A percentile compares a stretch with the other conserved stretches of the same genome.
Conservation (phyloP, 2,888 invertebrate species). For the Hirtodrosophila alboralis region DNA sequence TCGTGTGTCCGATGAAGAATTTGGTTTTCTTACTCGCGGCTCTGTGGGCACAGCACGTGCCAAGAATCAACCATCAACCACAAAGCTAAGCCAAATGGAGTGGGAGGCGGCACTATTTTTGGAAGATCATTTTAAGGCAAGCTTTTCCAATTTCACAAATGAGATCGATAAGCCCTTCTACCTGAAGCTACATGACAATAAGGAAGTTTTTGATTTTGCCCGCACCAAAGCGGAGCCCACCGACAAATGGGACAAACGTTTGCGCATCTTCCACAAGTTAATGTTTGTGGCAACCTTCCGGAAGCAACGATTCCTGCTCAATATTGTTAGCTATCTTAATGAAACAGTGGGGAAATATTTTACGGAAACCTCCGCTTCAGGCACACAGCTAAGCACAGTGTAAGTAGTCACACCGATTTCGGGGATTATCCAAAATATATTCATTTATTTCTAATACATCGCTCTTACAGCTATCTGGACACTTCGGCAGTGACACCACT, state of each 20-base stretch:
- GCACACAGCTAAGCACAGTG: slow-evolving; percentile 80
- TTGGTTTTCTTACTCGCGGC: slow-evolving; percentile 92
- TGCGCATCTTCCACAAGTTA: slow-evolving; percentile 91
- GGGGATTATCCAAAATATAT: too few species aligned
- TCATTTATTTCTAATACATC: too few species aligned
- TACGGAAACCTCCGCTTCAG: slow-evolving; percentile 91
- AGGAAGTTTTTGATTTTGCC: slow-evolving; percentile 85
- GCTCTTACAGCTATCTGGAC: slow-evolving; percentile 87
- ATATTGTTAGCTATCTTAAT: slow-evolving; percentile 91
- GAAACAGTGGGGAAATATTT: slow-evolving; percentile 90
- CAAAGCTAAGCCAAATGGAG: slow-evolving; percentile 86
- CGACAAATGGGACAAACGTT: slow-evolving; percentile 87
- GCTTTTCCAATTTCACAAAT: slow-evolving; percentile 85
- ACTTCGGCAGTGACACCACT: slow-evolving; percentile 90
- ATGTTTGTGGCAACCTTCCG: slow-evolving; percentile 90
- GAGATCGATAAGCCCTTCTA: slow-evolving; percentile 86
- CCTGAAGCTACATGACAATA: slow-evolving; percentile 87
- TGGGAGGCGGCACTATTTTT: slow-evolving; percentile 90
- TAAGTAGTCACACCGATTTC: slow-evolving; percentile 58
- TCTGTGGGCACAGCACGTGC: slow-evolving; percentile 86
- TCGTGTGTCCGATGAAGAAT: slow-evolving; percentile 87
- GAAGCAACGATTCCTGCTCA: slow-evolving; percentile 92
- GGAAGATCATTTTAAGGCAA: slow-evolving; percentile 85
- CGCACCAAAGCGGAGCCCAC: slow-evolving; percentile 78
- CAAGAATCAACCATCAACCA: slow-evolving; percentile 86